Evolutionary conservation across 2,797 vertebrate species (phyloP).

Genomic region (Falco columbarius): DNA sequence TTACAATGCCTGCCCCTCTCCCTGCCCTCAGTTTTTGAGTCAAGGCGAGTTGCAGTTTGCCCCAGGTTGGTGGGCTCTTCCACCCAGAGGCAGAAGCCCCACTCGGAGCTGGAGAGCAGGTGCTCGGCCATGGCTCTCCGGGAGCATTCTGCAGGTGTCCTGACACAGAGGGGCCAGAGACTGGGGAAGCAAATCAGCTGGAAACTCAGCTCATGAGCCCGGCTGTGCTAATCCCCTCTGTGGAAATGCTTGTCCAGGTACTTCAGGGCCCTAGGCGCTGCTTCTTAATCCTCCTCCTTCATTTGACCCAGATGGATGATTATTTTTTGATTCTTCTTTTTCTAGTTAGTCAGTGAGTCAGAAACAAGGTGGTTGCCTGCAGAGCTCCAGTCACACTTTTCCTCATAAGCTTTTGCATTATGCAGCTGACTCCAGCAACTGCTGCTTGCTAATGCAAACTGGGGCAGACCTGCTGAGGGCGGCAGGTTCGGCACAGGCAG

Average conservation of each 20-base stretch:
- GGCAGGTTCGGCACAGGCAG: neutral
- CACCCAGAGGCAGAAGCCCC: neutral
- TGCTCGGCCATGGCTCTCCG: fast-evolving
- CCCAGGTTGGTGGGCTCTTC: neutral
- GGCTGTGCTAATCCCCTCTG: neutral
- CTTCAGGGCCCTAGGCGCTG: fast-evolving
- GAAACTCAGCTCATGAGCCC: neutral
- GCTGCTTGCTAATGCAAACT: neutral
- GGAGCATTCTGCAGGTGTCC: neutral
- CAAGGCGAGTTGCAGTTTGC: neutral
- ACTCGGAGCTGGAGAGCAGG: fast-evolving
- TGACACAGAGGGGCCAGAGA: fast-evolving
- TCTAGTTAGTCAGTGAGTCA: neutral
- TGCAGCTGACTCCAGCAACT: neutral
- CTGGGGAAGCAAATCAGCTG: neutral
- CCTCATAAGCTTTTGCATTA: neutral
- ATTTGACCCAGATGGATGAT: neutral
- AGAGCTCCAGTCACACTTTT: neutral
- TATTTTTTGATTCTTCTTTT: neutral
- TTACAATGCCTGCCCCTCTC: neutral
- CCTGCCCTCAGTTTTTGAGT: neutral
- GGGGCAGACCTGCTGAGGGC: fast-evolving
- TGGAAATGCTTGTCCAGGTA: neutral
- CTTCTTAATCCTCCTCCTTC: neutral
- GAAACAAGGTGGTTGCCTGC: neutral